Conservation (phyloP, 2,888 invertebrate genomes). For the Mesorhabditis spiculigera region DNA sequence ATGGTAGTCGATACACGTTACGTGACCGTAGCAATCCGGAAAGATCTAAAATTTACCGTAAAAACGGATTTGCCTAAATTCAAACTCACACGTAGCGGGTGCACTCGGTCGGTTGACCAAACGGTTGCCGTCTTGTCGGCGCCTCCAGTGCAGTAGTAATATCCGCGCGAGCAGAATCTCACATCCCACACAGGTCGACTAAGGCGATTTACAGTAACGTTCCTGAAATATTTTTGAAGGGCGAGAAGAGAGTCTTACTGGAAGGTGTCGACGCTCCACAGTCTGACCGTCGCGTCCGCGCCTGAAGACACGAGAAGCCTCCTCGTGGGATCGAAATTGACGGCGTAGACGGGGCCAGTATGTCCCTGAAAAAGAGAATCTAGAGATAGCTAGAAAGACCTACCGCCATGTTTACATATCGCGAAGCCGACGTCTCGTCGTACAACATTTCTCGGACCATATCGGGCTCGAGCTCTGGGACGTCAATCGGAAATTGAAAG, state of each 20-base stretch:
- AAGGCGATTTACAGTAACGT: not conserved
- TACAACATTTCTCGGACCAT: conserved; percentile 30
- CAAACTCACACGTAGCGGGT: conserved; percentile 80
- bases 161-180: conserved; percentile 84
- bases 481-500: conserved; percentile 13
- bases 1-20: conserved; percentile 86
- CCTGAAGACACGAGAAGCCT: conserved; percentile 83
- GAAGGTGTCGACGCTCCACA: conserved; percentile 87
- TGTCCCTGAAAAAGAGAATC: conserved; percentile 69
- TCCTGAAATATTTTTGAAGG: not conserved
- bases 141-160: conserved; percentile 89
- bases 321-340: conserved; percentile 76
- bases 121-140: conserved; percentile 89
- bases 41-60: conserved; percentile 18
- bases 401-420: conserved; percentile 19
- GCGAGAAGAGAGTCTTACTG: not conserved
- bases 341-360: conserved; percentile 68
- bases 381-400: not conserved
- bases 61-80: conserved; percentile 74
- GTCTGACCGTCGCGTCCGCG: conserved; percentile 79
- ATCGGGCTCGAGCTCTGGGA: conserved; percentile 17
- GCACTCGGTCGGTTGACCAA: conserved; percentile 95
- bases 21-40: conserved; percentile 41
- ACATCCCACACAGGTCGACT: conserved; percentile 23
- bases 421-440: conserved; percentile 23